A percentile compares a stretch with the other conserved stretches of the same genome.
These are phyloP conservation scores for Darevskia mixta DNA, from an alignment of 2,797 vertebrate species.

Conservation along the genomic window DNA sequence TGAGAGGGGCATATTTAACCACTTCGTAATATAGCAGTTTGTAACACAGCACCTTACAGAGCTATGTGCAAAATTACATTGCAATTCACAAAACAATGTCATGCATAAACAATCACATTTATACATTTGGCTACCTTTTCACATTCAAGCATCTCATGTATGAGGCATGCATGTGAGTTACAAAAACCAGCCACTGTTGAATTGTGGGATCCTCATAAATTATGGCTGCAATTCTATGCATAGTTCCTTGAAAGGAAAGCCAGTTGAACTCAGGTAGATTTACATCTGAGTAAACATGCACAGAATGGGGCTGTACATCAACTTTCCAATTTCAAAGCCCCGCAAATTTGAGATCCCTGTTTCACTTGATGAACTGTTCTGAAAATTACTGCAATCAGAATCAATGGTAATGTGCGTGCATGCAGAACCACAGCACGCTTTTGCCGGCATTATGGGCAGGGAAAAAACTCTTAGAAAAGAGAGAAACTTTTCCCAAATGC, in stretches of 20 bases:
- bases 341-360: not conserved
- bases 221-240: not conserved
- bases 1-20: not conserved
- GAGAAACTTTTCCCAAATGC: not conserved
- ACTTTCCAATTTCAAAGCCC: no score
- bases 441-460: not conserved
- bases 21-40: not conserved
- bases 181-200: not conserved
- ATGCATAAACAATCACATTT: not conserved
- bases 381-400: not conserved
- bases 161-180: not conserved
- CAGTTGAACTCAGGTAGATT: not conserved
- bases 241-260: not conserved
- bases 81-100: not conserved
- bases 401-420: not conserved
- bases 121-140: not conserved
- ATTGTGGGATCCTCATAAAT: not conserved
- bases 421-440: not conserved
- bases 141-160: not conserved
- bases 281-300: not conserved
- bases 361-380: not conserved
- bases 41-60: not conserved
- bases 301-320: not conserved
- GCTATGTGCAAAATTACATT: not conserved
- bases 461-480: not conserved